Evolutionary conservation across 2,888 invertebrate species (phyloP).

Genomic region (Caenorhabditis afra): DNA sequence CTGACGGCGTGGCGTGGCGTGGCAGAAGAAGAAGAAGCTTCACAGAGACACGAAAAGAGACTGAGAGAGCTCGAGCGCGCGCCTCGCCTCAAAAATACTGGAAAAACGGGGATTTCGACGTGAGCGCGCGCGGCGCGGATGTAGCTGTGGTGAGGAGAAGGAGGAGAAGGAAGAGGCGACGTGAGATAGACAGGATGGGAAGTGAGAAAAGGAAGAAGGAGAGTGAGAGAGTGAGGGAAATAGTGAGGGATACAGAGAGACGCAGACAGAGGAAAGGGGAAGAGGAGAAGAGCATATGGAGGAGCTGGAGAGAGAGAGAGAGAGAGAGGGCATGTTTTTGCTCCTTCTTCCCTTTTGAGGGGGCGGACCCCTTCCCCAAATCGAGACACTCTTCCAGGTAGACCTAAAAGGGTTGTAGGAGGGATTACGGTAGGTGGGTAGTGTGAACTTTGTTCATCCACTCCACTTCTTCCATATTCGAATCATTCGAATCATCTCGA

Average conservation of each 20-base stretch:
- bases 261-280: no score
- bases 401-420: no score
- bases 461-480: no score
- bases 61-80: no score
- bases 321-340: neutral
- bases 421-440: no score
- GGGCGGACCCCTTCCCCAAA: no score
- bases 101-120: conserved; percentile 20
- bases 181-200: neutral
- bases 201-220: conserved; percentile 1
- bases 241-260: no score
- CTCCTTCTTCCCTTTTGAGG: no score
- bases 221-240: neutral
- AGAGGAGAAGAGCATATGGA: neutral
- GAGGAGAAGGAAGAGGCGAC: neutral
- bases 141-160: neutral
- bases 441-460: no score
- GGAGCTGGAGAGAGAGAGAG: neutral
- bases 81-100: conserved; percentile 9
- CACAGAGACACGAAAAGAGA: neutral
- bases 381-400: no score
- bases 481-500: no score
- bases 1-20: no score
- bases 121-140: neutral
- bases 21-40: neutral